phyloP scores from a whole-genome alignment of 2,113 vertebrate genomes.

The Anolis carolinensis region DNA sequence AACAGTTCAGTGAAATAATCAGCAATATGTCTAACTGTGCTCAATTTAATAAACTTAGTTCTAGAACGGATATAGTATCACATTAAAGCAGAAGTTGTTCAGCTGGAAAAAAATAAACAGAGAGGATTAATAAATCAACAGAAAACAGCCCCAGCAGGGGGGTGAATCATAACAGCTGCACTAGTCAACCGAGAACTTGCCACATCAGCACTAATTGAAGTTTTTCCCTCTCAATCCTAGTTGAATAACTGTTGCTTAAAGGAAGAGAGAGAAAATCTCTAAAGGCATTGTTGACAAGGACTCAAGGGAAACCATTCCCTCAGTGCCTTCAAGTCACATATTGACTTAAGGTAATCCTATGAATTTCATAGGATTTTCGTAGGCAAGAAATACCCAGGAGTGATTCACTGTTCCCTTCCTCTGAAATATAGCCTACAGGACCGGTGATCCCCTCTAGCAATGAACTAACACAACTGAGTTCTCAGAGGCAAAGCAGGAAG shows the following conservation, averaged over 20 bases:
- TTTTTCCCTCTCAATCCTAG: background rate
- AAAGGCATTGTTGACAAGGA: background rate
- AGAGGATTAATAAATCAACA: constrained; percentile 25
- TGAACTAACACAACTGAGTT: background rate
- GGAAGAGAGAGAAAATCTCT: background rate
- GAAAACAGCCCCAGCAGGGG: constrained; percentile 9
- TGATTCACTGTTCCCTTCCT: too few relatives aligned
- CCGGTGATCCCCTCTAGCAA: background rate
- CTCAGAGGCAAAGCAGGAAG: background rate
- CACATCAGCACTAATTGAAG: constrained; percentile 13
- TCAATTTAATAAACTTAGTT: background rate
- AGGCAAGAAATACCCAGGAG: too few relatives aligned
- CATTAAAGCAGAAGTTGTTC: constrained; percentile 8
- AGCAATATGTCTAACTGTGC: background rate
- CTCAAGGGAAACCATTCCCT: background rate
- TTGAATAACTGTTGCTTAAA: background rate
- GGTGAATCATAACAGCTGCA: background rate
- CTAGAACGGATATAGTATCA: background rate
- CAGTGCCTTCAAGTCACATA: too few relatives aligned
- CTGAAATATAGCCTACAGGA: too few relatives aligned
- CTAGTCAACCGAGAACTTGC: constrained; percentile 20
- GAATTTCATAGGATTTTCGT: too few relatives aligned
- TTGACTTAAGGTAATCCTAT: too few relatives aligned
- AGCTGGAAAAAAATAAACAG: constrained; percentile 14
- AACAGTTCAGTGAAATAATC: background rate